A percentile compares a stretch with the other conserved stretches of the same genome.
Conservation (phyloP, 35 echinoderm and acorn worm genomes). For the Ptychodera flava region DNA sequence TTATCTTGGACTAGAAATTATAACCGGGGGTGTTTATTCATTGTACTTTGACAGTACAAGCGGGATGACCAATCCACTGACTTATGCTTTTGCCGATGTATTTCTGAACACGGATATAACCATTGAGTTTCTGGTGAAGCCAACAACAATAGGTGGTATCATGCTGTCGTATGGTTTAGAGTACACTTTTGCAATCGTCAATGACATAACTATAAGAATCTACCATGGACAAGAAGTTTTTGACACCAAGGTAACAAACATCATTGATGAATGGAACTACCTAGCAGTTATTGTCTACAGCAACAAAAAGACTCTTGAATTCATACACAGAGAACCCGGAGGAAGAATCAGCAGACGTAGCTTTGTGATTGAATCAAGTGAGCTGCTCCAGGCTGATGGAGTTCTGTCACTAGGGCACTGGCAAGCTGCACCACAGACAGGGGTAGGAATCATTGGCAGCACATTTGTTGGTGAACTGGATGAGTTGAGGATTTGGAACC, state of each 20-base stretch:
- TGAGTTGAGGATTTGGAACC: conserved; percentile 68
- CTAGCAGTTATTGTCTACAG: conserved; percentile 33
- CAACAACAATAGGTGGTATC: conserved; percentile 38
- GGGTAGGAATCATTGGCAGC: conserved; percentile 20
- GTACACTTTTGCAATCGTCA: conserved; percentile 45
- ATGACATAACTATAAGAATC: conserved; percentile 42
- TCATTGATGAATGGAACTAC: conserved; percentile 48
- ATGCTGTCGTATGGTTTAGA: conserved; percentile 57
- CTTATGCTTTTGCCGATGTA: neutral
- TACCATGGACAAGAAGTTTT: conserved; percentile 16
- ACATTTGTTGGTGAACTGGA: conserved; percentile 62
- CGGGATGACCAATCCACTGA: conserved; percentile 38
- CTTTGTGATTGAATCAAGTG: neutral
- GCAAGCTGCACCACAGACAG: conserved; percentile 32
- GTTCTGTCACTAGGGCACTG: conserved; percentile 73
- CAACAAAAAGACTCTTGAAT: conserved; percentile 26
- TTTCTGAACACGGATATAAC: conserved; percentile 29
- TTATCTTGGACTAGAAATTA: conserved; percentile 20
- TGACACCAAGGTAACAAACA: conserved; percentile 50
- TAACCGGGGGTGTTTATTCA: conserved; percentile 53
- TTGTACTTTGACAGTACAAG: conserved; percentile 46
- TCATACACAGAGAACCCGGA: conserved; percentile 26
- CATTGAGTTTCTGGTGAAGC: conserved; percentile 47
- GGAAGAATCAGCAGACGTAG: conserved; percentile 21
- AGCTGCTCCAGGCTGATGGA: conserved; percentile 10